Evolutionary conservation across 2,113 vertebrate genomes (phyloP), one percentile per base, ranked within the genome.

Genomic region (Chinchilla lanigera): DNA sequence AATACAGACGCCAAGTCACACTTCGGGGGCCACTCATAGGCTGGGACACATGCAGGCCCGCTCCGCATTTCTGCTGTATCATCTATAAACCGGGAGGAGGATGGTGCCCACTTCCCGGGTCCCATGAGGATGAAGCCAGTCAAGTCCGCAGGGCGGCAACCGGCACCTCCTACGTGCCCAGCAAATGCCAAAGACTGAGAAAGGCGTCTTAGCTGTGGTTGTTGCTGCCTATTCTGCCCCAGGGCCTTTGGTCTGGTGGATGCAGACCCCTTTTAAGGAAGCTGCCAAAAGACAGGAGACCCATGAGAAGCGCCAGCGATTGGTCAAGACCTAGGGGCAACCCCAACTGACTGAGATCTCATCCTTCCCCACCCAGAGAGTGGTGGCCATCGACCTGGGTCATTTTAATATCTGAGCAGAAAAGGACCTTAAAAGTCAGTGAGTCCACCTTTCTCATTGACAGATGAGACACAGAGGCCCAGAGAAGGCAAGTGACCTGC

Each of bases 131-230:
- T 6, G 5, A 77, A 86, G 65, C 1, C 11, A 56, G 28, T 41
- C 1, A 19, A 10, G 33, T 26, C 20, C 17, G 5, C 0, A n/a
- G 28, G 24, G 35, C 3, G 13, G 92, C 60, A n/a, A 56, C 87
- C 52, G 61, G 75, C 5, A 44, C 30, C 22, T 3, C 52, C 26
- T 33, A 35, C 35, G 52, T 0, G 13, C 75, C 52, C 83, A 11
- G 0, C 24, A 63, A 44, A 22, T 7, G 13, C 41, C 47, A 44
- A 41, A 63, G 13, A 38, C 28, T 0, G 8, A 50, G 41, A 60
- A 33, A 33, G 17, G 3, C 14, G 28, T 1, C 44, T 35, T 0
- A 4, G 47, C 80, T 24, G 16, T 1, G 17, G 2, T 24, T 24
- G 7, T 20, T 54, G 50, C 24, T 63, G 10, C 47, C 73, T 61